A percentile compares a stretch with the other conserved stretches of the same genome.
Evolutionary conservation across 2,113 vertebrate species (phyloP).

Genomic region (cattle (Bos taurus)): DNA sequence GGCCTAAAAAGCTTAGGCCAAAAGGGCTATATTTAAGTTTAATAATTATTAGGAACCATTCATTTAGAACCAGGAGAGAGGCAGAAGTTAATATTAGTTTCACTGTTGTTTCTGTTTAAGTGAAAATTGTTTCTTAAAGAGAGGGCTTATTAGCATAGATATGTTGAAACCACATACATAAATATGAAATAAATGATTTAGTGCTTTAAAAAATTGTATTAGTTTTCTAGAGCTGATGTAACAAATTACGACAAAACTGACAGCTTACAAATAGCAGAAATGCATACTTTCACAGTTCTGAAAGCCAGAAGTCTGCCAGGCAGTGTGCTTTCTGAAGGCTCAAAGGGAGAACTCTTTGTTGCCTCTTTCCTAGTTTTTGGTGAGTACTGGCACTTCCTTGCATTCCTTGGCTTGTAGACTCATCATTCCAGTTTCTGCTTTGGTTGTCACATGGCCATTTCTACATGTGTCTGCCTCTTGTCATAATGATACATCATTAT

Average conservation of each 20-base stretch:
- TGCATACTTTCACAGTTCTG: not conserved
- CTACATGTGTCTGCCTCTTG: not conserved
- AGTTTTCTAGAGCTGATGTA: not conserved
- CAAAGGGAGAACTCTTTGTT: not conserved
- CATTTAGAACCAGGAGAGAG: constrained; percentile 38
- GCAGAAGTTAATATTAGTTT: constrained; percentile 61
- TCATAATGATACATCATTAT: not conserved
- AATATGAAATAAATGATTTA: not conserved
- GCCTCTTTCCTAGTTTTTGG: not conserved
- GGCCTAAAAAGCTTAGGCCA: constrained; percentile 40
- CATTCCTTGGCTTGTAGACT: not conserved
- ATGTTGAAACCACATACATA: not conserved
- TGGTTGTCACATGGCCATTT: not conserved
- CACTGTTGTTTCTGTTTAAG: constrained; percentile 27
- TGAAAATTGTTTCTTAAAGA: not conserved
- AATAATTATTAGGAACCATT: constrained; percentile 48
- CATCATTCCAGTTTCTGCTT: not conserved
- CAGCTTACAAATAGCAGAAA: not conserved
- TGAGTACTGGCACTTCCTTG: not conserved
- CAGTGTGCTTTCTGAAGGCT: not conserved
- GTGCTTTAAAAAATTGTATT: not conserved
- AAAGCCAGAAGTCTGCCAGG: not conserved
- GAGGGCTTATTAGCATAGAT: not conserved
- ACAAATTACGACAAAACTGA: not conserved
- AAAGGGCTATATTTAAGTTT: constrained; percentile 53